Evolutionary conservation across 2,888 invertebrate species (phyloP), one percentile per base, ranked within the genome.

Genomic region (Eurois occulta): DNA sequence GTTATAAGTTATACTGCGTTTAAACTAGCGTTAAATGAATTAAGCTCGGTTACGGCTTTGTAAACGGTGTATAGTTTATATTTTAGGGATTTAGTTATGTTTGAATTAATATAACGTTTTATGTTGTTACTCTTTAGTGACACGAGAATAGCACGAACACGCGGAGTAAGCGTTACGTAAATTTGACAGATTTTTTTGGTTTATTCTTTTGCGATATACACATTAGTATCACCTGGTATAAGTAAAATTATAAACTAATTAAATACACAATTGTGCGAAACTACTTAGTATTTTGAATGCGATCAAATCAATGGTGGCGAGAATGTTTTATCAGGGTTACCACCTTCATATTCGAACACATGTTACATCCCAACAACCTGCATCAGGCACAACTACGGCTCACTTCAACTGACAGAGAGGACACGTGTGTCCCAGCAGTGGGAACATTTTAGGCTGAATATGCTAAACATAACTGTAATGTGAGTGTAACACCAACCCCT

Each of bases 21-120:
- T 71, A 86, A 69, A 77, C 87, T 86, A 81, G 41, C 62, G 77
- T 76, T 87, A 69, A 87, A 80, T 86, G 75, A 86, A 86, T 86
- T 83, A 77, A 78, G 70, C 75, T 75, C n/a, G 66, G 84, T 79
- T 77, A 87, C 76, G 72, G 81, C 77, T 79, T 76, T 75, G 75
- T 81, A 60, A 87, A 84, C 77, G 75, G 60, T 78, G 73, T 55
- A 62, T 64, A 55, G 77, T 80, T 73, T 75, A 64, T 64, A 85
- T 75, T 83, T 80, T 55, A 80, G 55, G 66, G 58, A 55, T 64
- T 77, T 18, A 69, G 62, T 62, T 60, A 28, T 69, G 58, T 84
- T 75, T 60, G 3, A 52, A 62, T 62, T 55, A 79, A 0, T 77
- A 2, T 28, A 43, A 28, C 11, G 28, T 55, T 77, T 67, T 24